Conservation (phyloP, 2,888 invertebrate species). For the Theretra japonica region DNA sequence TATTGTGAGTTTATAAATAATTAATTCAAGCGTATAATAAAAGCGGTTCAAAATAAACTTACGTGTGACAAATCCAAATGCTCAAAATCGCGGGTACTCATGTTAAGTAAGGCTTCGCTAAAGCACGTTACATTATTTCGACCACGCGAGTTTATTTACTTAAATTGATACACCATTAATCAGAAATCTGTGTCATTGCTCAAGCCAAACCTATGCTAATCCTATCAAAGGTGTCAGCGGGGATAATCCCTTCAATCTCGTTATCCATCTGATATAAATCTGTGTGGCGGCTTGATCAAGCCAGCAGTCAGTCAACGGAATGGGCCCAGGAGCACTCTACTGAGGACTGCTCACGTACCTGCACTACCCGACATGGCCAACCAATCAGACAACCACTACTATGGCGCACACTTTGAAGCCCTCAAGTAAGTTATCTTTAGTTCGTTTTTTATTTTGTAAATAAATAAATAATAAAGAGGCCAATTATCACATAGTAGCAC, state of each 20-base stretch:
- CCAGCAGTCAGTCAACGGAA: slow-evolving; percentile 81
- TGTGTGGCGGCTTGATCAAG: slow-evolving; percentile 34
- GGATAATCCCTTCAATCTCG: slow-evolving; percentile 75
- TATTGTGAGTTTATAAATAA: too few species aligned
- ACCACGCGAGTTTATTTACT: slow-evolving; percentile 15
- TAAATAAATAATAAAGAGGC: too few species aligned
- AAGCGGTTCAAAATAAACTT: too few species aligned
- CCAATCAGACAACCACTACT: slow-evolving; percentile 63
- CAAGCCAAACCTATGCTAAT: slow-evolving; percentile 69
- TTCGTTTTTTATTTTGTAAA: background rate
- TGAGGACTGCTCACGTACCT: slow-evolving; percentile 78
- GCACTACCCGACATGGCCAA: slow-evolving; percentile 66
- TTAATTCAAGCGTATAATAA: too few species aligned
- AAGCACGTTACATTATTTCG: background rate
- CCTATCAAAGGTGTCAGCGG: slow-evolving; percentile 71
- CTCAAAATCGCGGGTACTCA: too few species aligned
- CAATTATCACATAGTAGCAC: background rate
- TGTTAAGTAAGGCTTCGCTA: background rate
- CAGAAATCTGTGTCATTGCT: slow-evolving; percentile 69
- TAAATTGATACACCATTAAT: slow-evolving; percentile 48
- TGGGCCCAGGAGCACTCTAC: slow-evolving; percentile 66
- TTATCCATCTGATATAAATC: slow-evolving; percentile 75
- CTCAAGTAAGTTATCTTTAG: slow-evolving; percentile 61
- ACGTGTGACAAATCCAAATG: too few species aligned
- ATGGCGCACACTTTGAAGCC: slow-evolving; percentile 73